phyloP scores from a whole-genome alignment of 2,888 invertebrate species.

The Tricholauxania praeusta region DNA sequence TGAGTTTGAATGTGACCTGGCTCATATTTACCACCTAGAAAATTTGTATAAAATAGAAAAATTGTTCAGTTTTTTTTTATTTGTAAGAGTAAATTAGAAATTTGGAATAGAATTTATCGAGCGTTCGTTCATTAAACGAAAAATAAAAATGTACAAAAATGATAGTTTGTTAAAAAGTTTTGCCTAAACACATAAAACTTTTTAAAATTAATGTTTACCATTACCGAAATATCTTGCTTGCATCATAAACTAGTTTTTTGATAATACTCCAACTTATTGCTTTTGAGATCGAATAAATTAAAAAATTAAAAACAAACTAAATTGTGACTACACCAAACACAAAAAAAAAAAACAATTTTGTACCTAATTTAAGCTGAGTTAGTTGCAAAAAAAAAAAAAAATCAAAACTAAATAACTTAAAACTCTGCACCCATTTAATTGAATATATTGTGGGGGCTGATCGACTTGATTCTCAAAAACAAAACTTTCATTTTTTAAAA shows the following conservation, averaged over 20 bases:
- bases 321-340: background rate
- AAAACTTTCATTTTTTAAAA: background rate
- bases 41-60: slow-evolving; percentile 63
- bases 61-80: slow-evolving; percentile 51
- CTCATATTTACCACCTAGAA: slow-evolving; percentile 64
- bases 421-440: no score
- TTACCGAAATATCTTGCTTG: background rate
- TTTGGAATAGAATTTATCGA: slow-evolving; percentile 38
- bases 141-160: slow-evolving; percentile 27
- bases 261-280: background rate
- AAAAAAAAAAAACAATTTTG: no score
- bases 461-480: background rate
- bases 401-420: no score
- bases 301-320: background rate
- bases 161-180: slow-evolving; percentile 37
- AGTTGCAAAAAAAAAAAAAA: no score
- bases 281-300: background rate
- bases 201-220: background rate
- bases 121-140: slow-evolving; percentile 40
- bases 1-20: slow-evolving; percentile 56
- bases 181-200: slow-evolving; percentile 29
- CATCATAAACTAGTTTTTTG: background rate
- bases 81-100: slow-evolving; percentile 45
- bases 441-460: no score
- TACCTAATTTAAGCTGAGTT: no score